A percentile compares a stretch with the other conserved stretches of the same genome.
phyloP scores from a whole-genome alignment of 2,797 vertebrate genomes.

The Neoniphon sammara region DNA sequence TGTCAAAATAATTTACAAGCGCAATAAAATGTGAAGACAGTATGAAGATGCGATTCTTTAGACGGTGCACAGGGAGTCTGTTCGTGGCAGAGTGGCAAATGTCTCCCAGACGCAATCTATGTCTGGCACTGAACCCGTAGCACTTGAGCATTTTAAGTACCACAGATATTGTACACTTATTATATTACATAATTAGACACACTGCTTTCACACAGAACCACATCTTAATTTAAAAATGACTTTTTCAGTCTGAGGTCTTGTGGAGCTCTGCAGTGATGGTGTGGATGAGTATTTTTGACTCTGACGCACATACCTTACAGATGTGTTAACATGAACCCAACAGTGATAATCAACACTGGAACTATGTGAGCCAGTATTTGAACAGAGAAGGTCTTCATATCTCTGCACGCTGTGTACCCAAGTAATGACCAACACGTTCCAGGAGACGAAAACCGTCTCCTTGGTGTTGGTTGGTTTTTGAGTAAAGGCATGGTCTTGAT shows the following conservation, averaged over 20 bases:
- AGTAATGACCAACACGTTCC: neutral
- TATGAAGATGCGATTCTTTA: neutral
- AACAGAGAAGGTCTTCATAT: slow-evolving; percentile 17
- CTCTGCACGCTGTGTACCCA: slow-evolving; percentile 24
- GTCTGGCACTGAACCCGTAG: neutral
- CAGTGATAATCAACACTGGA: slow-evolving; percentile 12
- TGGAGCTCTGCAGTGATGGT: slow-evolving; percentile 6
- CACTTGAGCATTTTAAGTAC: neutral
- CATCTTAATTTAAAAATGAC: neutral
- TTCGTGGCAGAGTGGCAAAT: neutral
- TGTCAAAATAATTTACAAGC: slow-evolving; percentile 33
- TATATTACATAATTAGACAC: neutral
- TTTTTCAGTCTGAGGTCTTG: neutral
- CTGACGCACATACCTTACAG: slow-evolving; percentile 9
- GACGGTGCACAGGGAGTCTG: neutral
- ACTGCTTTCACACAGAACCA: too few relatives aligned
- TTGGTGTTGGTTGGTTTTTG: slow-evolving; percentile 34
- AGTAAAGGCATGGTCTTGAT: slow-evolving; percentile 42
- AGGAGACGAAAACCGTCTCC: slow-evolving; percentile 12
- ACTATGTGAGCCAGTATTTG: slow-evolving; percentile 22
- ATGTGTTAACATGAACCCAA: slow-evolving; percentile 12
- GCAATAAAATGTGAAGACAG: slow-evolving; percentile 2
- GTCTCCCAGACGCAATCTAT: neutral
- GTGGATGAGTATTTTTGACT: neutral
- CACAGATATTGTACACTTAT: neutral